A percentile compares a stretch with the other conserved stretches of the same genome.
These are phyloP conservation scores for Xerus inauris DNA, from an alignment of 2,113 vertebrate species.

Conservation along the genomic window DNA sequence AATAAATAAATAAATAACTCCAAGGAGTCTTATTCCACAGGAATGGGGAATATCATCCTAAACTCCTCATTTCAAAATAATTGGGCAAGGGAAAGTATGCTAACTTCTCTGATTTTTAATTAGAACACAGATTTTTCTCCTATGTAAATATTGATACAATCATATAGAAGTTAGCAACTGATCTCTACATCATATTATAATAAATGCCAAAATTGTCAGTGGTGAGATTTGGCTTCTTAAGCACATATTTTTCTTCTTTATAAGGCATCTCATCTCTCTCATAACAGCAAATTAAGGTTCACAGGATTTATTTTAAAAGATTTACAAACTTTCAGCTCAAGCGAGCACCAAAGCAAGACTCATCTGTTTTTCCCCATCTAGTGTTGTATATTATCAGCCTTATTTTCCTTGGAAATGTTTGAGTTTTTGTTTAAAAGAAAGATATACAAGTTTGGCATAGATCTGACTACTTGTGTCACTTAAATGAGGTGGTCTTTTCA, in stretches of 20 bases:
- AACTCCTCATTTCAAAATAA: slow-evolving; percentile 36
- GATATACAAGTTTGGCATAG: slow-evolving; percentile 10
- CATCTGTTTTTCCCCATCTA: slow-evolving; percentile 66
- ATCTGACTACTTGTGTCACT: neutral
- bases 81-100: slow-evolving; percentile 11
- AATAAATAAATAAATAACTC: slow-evolving; percentile 48
- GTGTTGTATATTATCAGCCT: slow-evolving; percentile 3
- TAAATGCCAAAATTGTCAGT: slow-evolving; percentile 24
- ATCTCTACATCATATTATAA: slow-evolving; percentile 33
- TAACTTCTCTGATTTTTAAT: slow-evolving; percentile 38
- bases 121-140: slow-evolving; percentile 19
- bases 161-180: slow-evolving; percentile 24
- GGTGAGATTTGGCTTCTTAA: slow-evolving; percentile 47
- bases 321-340: slow-evolving; percentile 60
- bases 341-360: slow-evolving; percentile 46
- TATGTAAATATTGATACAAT: slow-evolving; percentile 42
- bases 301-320: slow-evolving; percentile 36
- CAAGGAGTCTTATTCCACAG: slow-evolving; percentile 30
- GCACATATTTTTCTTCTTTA: neutral
- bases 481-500: slow-evolving; percentile 45
- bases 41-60: neutral
- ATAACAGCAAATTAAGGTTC: slow-evolving; percentile 40
- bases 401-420: slow-evolving; percentile 67
- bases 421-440: slow-evolving; percentile 72
- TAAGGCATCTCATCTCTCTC: slow-evolving; percentile 55